Evolutionary conservation across 2,888 invertebrate species (phyloP).

Genomic region (Scelioninae gen. 1): DNA sequence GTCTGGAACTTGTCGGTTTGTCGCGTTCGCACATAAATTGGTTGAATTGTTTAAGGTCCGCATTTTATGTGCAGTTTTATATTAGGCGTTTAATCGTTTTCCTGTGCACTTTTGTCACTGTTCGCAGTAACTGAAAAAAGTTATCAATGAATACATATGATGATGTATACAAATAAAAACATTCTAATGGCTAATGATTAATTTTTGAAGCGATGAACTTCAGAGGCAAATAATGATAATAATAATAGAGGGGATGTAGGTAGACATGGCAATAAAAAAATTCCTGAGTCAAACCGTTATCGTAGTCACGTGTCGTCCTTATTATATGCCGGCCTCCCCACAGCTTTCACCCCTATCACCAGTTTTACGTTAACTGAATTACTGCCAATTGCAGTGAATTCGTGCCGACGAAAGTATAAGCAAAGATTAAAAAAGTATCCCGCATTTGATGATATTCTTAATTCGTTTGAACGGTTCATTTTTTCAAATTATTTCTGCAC

Average conservation of each 20-base stretch:
- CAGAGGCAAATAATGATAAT: neutral
- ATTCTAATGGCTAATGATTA: neutral
- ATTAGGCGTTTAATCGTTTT: constrained; percentile 15
- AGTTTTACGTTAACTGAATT: constrained; percentile 63
- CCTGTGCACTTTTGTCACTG: constrained; percentile 3
- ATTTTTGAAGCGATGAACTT: neutral
- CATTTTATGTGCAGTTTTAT: constrained; percentile 11
- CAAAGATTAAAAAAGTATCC: constrained; percentile 39
- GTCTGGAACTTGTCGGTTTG: constrained; percentile 46
- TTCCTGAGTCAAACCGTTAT: constrained; percentile 52
- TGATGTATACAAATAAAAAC: constrained; percentile 13
- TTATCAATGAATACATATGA: constrained; percentile 36
- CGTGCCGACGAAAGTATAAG: constrained; percentile 37
- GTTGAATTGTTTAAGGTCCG: constrained; percentile 10
- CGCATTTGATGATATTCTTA: constrained; percentile 27
- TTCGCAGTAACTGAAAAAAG: neutral
- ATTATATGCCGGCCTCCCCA: constrained; percentile 53
- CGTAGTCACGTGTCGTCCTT: constrained; percentile 65
- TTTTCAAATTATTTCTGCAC: too few species aligned
- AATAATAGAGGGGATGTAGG: neutral
- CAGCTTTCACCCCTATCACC: constrained; percentile 54
- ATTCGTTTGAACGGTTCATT: neutral
- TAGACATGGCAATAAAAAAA: constrained; percentile 32
- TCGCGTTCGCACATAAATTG: constrained; percentile 44
- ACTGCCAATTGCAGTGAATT: constrained; percentile 57